Conservation (phyloP, 2,888 invertebrate genomes). For the Caenorhabditis sp. region DNA sequence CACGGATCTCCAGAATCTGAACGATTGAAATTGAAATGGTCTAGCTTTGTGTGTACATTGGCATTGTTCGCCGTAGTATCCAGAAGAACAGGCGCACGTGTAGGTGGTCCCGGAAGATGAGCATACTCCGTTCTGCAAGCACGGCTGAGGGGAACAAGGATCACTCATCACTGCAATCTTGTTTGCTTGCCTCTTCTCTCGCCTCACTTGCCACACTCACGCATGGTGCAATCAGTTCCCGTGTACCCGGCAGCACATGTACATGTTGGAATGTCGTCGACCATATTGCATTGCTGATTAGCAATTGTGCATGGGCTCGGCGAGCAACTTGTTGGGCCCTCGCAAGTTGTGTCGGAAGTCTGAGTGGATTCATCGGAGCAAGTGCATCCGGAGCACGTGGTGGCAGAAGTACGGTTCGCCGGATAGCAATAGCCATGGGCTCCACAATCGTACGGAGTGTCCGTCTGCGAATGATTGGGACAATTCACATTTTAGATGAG, state of each 20-base stretch:
- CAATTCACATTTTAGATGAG: not conserved
- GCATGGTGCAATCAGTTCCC: conserved; percentile 54
- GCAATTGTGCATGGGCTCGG: conserved; percentile 45
- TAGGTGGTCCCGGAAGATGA: conserved; percentile 43
- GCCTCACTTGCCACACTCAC: conserved; percentile 26
- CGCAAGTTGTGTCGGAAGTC: conserved; percentile 37
- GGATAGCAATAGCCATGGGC: conserved; percentile 55
- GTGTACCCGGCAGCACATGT: conserved; percentile 55
- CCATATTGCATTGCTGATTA: conserved; percentile 49
- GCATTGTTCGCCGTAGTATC: conserved; percentile 54
- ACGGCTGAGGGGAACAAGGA: conserved; percentile 45
- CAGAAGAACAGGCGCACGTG: conserved; percentile 37
- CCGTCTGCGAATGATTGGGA: conserved; percentile 1
- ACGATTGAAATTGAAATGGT: not conserved
- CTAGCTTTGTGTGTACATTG: conserved; percentile 31
- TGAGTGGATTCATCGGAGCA: conserved; percentile 50
- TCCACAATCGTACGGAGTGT: conserved; percentile 48
- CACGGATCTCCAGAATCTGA: conserved; percentile 52
- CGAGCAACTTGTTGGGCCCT: conserved; percentile 41
- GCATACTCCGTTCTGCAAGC: conserved; percentile 51
- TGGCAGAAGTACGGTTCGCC: conserved; percentile 32
- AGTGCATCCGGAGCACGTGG: conserved; percentile 37
- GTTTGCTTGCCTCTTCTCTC: not conserved
- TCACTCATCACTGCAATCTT: conserved; percentile 38
- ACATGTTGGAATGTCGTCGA: conserved; percentile 46